phyloP scores from a whole-genome alignment of 2,888 invertebrate genomes.

The Orthonychiurus folsomi region DNA sequence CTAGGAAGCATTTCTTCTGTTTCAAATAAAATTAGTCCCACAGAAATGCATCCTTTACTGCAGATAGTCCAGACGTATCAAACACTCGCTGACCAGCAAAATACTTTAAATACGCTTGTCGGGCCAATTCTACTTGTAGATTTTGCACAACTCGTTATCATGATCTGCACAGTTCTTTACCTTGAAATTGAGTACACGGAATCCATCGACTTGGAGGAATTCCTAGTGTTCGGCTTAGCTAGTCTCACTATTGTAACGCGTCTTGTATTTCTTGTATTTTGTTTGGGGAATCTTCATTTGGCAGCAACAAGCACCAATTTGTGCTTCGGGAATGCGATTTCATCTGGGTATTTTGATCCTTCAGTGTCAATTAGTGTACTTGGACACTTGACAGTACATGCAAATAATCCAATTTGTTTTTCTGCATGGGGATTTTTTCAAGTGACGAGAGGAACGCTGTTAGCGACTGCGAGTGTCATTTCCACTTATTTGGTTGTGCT shows the following conservation, averaged over 20 bases:
- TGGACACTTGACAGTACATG: constrained; percentile 14
- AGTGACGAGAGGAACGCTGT: constrained; percentile 16
- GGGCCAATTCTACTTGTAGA: constrained; percentile 20
- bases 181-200: constrained; percentile 15
- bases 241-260: constrained; percentile 11
- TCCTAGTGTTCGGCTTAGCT: constrained; percentile 14
- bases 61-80: background rate
- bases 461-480: constrained; percentile 15
- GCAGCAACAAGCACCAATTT: constrained; percentile 14
- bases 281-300: constrained; percentile 21
- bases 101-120: constrained; percentile 13
- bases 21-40: no score
- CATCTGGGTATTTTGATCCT: background rate
- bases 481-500: constrained; percentile 18
- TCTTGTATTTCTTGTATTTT: constrained; percentile 18
- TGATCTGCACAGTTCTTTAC: constrained; percentile 18
- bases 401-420: constrained; percentile 17
- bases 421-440: constrained; percentile 20
- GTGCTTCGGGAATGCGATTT: constrained; percentile 16
- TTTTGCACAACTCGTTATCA: constrained; percentile 16
- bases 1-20: no score
- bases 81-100: constrained; percentile 8
- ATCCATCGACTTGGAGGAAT: background rate
- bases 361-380: constrained; percentile 16
- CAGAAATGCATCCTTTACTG: background rate